Conservation (phyloP, 2,888 invertebrate species). For the Sphaerophoria taeniata region DNA sequence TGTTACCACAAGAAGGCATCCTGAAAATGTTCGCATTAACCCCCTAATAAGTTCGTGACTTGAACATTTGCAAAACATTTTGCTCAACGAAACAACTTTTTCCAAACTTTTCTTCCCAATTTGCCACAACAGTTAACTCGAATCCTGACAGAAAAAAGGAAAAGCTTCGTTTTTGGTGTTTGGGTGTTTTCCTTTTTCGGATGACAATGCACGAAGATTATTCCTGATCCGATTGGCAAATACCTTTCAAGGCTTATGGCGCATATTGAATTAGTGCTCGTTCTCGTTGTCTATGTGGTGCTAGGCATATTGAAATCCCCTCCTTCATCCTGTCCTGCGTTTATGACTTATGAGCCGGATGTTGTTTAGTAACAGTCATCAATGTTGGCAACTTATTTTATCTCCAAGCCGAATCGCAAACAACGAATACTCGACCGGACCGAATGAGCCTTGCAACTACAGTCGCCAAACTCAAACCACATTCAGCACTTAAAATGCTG, state of each 20-base stretch:
- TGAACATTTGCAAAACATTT: constrained; percentile 34
- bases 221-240: constrained; percentile 8
- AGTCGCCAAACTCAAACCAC: not conserved
- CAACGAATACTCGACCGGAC: not conserved
- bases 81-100: constrained; percentile 15
- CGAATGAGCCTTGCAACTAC: too few relatives aligned
- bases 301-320: not conserved
- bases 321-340: not conserved
- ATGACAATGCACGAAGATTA: constrained; percentile 15
- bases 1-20: not conserved
- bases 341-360: constrained; percentile 43
- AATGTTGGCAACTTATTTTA: constrained; percentile 18
- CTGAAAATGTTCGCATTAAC: not conserved
- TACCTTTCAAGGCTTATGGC: constrained; percentile 34
- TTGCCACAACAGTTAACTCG: constrained; percentile 1
- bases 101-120: constrained; percentile 37
- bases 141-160: not conserved
- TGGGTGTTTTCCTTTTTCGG: not conserved
- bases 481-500: constrained; percentile 30
- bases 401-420: constrained; percentile 2
- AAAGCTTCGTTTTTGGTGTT: not conserved
- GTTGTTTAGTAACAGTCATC: constrained; percentile 26
- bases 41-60: constrained; percentile 5
- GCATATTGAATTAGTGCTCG: constrained; percentile 38
- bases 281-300: constrained; percentile 4